A percentile compares a stretch with the other conserved stretches of the same genome.
Conservation (phyloP, 2,888 invertebrate species). For the Pyrrhosoma nymphula region DNA sequence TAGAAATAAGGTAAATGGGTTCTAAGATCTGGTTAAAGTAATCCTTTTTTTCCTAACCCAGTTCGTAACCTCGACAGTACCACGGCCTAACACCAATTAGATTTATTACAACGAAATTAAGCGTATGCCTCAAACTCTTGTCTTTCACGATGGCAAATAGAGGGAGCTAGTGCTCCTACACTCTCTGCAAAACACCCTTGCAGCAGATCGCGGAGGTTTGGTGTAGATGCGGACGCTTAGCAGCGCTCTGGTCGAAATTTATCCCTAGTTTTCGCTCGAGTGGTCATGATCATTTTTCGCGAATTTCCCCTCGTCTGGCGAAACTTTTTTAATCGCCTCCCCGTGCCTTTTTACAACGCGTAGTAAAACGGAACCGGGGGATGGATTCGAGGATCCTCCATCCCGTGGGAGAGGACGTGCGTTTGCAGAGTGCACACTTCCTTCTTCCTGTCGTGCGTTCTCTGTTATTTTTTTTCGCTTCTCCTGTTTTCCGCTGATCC, state of each 20-base stretch:
- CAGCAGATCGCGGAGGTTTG: no score
- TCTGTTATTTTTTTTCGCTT: background rate
- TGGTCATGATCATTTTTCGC: background rate
- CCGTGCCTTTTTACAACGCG: background rate
- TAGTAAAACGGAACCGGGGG: background rate
- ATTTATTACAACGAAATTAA: no score
- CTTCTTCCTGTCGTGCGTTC: background rate
- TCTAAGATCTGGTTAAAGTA: no score
- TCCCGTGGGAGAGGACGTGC: background rate
- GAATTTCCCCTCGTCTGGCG: background rate
- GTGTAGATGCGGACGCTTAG: no score
- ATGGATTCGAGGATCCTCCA: background rate
- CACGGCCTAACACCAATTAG: no score
- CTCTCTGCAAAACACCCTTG: no score
- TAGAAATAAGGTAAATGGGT: no score
- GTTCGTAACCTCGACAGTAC: no score
- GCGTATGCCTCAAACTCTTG: no score
- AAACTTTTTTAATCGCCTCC: background rate
- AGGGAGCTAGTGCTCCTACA: no score
- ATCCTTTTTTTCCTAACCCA: no score
- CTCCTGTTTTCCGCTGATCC: background rate
- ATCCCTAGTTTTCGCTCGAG: background rate
- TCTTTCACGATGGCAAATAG: no score
- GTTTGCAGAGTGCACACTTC: background rate
- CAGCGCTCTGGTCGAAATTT: background rate